Evolutionary conservation across 2,888 invertebrate genomes (phyloP), one percentile per base, ranked within the genome.

Genomic region (Tryphoninae sp.): DNA sequence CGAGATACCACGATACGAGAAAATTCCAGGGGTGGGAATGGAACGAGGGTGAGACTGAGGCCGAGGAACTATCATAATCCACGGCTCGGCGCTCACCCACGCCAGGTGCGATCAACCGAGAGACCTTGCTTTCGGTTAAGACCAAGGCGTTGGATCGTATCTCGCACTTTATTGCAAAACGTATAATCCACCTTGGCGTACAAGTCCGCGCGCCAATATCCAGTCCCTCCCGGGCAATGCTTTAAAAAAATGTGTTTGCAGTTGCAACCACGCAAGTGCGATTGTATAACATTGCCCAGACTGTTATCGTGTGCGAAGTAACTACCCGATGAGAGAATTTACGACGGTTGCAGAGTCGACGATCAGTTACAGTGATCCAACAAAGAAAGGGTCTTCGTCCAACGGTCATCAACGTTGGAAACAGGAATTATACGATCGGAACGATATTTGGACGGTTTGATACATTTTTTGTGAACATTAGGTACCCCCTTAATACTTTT

Each of bases 161-260:
- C 7, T 42, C 19, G 16, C 19, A 61, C 62, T 77, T 77, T 69
- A 69, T 69, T 68, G n/a, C 53, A 42, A 55, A 69, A 53, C 33
- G 62, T 61, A 61, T 61, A 69, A 53, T 45, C 11, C 2, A 45
- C 11, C 45, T 45, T 9, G 45, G 8, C 13, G 45, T 45, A 45
- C 2, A 45, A 13, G 11, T 45, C 45, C 13, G 7, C 13, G 13
- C 13, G 13, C 45, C 9, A 45, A 45, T 45, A 13, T 45, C 7
- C 9, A 13, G 11, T 2, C 13, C 13, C 2, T 45, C 45, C 11
- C 45, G 13, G 45, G 13, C 2, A 45, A 45, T 2, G 45, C 45
- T 45, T 45, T 45, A 45, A 45, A 45, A 45, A 45, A 45, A 13
- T 45, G 45, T 45, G 11, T 45, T 45, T 45, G 45, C 13, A 13